These are phyloP conservation scores for Alosa alosa DNA, from an alignment of 2,113 vertebrate genomes.

Conservation along the genomic window DNA sequence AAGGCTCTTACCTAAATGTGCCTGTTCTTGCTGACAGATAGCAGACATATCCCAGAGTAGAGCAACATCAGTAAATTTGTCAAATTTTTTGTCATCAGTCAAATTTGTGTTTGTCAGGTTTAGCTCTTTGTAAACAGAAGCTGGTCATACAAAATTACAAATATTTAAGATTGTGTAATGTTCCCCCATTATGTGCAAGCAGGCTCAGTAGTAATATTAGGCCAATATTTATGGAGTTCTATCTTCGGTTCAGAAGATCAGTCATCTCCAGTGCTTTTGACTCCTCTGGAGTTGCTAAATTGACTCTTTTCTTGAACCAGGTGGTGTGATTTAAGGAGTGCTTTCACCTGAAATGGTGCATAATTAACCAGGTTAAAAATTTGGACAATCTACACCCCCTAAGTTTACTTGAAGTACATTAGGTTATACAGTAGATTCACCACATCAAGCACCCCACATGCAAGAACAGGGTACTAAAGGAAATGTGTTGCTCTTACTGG, in stretches of 20 bases:
- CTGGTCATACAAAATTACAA: background rate
- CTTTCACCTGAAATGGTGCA: background rate
- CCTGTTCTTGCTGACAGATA: background rate
- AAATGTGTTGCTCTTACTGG: too few species aligned
- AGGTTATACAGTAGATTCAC: background rate
- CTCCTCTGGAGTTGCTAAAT: background rate
- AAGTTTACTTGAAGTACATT: background rate
- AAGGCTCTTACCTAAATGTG: background rate
- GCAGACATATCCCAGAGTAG: background rate
- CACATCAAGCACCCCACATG: background rate
- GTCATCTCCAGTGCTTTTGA: background rate
- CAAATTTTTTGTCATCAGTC: too few species aligned
- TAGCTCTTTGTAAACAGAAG: background rate
- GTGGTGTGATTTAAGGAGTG: background rate
- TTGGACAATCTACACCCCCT: background rate
- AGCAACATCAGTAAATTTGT: too few species aligned
- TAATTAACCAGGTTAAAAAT: background rate
- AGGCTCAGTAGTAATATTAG: background rate
- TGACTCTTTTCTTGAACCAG: background rate
- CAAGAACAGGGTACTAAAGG: too few species aligned
- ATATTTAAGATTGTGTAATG: background rate
- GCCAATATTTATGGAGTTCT: background rate
- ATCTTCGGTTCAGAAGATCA: too few species aligned
- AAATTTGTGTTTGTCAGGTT: background rate
- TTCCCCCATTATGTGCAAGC: background rate